These are phyloP conservation scores for Rhynchophorus ferrugineus DNA, from an alignment of 1,140 invertebrate genomes.

Conservation along the genomic window DNA sequence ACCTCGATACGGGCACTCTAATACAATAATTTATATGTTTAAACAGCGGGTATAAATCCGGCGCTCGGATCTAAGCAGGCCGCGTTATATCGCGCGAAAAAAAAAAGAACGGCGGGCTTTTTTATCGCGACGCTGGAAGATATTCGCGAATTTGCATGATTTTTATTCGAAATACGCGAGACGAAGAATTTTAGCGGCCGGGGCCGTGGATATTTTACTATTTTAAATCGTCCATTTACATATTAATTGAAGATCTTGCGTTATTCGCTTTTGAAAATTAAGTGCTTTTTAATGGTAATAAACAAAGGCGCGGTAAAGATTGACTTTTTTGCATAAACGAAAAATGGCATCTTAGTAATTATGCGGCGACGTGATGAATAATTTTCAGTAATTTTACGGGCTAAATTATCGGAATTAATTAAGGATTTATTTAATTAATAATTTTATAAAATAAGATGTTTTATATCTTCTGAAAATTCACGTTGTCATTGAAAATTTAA, in stretches of 20 bases:
- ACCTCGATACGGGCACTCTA: neutral
- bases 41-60: neutral
- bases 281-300: neutral
- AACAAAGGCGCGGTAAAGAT: neutral
- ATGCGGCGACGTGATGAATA: too few relatives aligned
- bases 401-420: too few relatives aligned
- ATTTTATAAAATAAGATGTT: too few relatives aligned
- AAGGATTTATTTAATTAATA: too few relatives aligned
- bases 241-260: neutral
- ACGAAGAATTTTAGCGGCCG: neutral
- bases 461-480: too few relatives aligned
- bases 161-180: neutral
- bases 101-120: neutral
- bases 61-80: neutral
- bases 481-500: too few relatives aligned
- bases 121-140: neutral
- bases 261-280: neutral
- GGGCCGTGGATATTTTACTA: neutral
- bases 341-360: slow-evolving; percentile 9
- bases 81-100: neutral
- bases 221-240: neutral
- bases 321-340: neutral
- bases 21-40: neutral
- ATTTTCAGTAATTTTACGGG: too few relatives aligned
- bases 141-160: neutral